Base-by-base conservation (phyloP, 92 coral and sea anemone species). In the Muricea muricata region DNA sequence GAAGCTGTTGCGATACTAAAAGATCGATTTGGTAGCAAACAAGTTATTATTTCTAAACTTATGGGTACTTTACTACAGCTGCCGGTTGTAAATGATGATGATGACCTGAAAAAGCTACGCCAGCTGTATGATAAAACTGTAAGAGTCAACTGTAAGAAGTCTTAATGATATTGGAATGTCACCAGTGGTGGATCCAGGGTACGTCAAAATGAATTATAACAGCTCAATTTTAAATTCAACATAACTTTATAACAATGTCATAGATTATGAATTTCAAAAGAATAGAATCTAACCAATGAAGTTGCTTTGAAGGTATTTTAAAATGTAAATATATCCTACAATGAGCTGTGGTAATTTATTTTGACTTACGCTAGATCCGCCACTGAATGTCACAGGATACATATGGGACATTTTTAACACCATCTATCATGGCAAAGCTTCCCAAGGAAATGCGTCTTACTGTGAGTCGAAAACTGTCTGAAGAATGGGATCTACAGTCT, bases 321-420 rank as follows among this genome's bases (percentile, higher is more conserved):
- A n/a, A n/a, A n/a, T n/a, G n/a, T n/a, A n/a, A n/a, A n/a, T n/a
- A n/a, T n/a, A n/a, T n/a, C n/a, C n/a, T n/a, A n/a, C n/a, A n/a
- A n/a, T n/a, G n/a, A n/a, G n/a, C n/a, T n/a, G n/a, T n/a, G n/a
- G n/a, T n/a, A n/a, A n/a, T n/a, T n/a, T n/a, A n/a, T n/a, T n/a
- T n/a, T n/a, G n/a, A n/a, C n/a, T n/a, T n/a, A n/a, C n/a, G n/a
- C n/a, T n/a, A n/a, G n/a, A n/a, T n/a, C n/a, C n/a, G n/a, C n/a
- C n/a, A n/a, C n/a, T n/a, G n/a, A n/a, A n/a, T n/a, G n/a, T n/a
- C n/a, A n/a, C n/a, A n/a, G n/a, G n/a, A n/a, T n/a, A n/a, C 67
- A 7, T 75, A 85, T 60, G 78, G 88, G 63, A 41, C 88, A 63
- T 85, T 85, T 76, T 65, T 77, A 24, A 46, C 82, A 1, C 89